Evolutionary conservation across 2,113 vertebrate genomes (phyloP), one percentile per base, ranked within the genome.

Genomic region (Rutilus rutilus): DNA sequence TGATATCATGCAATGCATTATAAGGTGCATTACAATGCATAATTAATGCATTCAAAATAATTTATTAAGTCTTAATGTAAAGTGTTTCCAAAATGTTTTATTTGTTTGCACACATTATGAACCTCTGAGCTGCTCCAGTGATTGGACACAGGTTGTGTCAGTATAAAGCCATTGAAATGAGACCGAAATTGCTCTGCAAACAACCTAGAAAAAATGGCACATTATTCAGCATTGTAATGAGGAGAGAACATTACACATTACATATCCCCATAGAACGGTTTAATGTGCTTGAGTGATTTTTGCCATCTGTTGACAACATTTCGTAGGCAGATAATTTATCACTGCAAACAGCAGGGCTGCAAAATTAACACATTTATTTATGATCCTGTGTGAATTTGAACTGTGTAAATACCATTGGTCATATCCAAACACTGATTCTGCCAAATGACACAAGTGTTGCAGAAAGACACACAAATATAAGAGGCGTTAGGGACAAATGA

Each of bases 261-360:
- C 89, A 90, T 88, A 90, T 93, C 92, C 92, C 91, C 87, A 83
- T 88, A 91, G 90, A 89, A 90, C 86, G 82, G 83, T 86, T 85
- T 89, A 87, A 89, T 90, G 90, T 78, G 88, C 90, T 88, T 91
- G 90, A 94, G 91, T 92, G 82, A 90, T 91, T 93, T 86, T 91
- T 91, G 90, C 93, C 93, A 94, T 94, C 93, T 94, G 93, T 93
- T 94, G 92, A 93, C 90, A 92, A 91, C 91, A 90, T 93, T 93
- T 91, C 90, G 89, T 91, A 87, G 85, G 86, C 85, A 76, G 89
- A 90, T 89, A 89, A 93, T 94, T 93, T 91, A 91, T 93, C 92
- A 93, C 87, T 73, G 81, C 90, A 92, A 93, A 92, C 92, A 91
- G 92, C 84, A 15, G 87, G 86, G 27, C 50, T 83, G 75, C 82